Evolutionary conservation across 1,140 invertebrate species (phyloP).

Genomic region (Nephila pilipes): DNA sequence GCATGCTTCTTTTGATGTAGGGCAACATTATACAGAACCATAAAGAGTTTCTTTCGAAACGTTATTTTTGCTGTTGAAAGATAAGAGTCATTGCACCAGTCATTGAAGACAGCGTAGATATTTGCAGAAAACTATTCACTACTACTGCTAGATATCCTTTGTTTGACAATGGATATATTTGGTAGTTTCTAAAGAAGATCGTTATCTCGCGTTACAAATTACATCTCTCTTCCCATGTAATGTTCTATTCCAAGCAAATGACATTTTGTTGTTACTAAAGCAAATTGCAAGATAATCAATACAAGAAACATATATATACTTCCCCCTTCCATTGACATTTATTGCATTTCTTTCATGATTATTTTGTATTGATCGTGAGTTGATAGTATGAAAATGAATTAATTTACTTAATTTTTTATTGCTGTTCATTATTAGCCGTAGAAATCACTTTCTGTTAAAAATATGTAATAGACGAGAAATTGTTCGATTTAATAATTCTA

Average conservation of each 20-base stretch:
- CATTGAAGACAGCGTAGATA: neutral
- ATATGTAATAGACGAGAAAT: too few species aligned
- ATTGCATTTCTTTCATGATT: too few species aligned
- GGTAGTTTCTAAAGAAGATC: neutral
- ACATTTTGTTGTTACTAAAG: neutral
- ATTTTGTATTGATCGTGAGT: too few species aligned
- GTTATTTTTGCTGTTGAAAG: neutral
- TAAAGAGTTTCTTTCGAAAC: neutral
- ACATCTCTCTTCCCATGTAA: neutral
- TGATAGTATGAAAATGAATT: too few species aligned
- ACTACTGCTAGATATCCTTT: neutral
- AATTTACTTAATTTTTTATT: too few species aligned
- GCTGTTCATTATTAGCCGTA: too few species aligned
- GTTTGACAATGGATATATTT: slow-evolving; percentile 23
- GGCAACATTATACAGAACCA: neutral
- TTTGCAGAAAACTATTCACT: slow-evolving; percentile 26
- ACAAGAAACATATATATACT: too few species aligned
- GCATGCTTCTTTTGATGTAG: neutral
- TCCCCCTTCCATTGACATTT: too few species aligned
- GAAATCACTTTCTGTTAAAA: too few species aligned
- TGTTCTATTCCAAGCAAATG: neutral
- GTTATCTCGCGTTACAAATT: slow-evolving; percentile 17
- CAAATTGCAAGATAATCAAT: too few species aligned
- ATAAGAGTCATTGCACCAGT: neutral
- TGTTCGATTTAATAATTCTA: too few species aligned